Conservation (phyloP, 2,888 invertebrate genomes). For the Nomada ruficornis region DNA sequence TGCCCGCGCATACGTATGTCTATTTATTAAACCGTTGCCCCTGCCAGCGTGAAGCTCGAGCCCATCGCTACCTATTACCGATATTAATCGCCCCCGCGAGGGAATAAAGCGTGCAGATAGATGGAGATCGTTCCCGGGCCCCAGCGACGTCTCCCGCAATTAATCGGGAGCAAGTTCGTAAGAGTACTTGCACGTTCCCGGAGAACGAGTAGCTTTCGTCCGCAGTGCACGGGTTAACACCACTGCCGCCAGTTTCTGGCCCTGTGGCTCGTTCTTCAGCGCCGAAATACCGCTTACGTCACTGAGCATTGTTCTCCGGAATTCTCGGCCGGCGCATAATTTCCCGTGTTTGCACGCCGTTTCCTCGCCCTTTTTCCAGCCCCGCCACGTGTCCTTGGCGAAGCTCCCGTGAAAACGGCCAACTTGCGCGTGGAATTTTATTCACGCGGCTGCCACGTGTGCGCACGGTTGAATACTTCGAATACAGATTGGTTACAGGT, state of each 20-base stretch:
- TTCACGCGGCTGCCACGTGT: neutral
- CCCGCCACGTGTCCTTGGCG: neutral
- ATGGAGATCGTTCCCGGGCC: conserved; percentile 10
- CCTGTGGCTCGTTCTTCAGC: conserved; percentile 63
- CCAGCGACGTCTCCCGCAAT: conserved; percentile 23
- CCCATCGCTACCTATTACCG: conserved; percentile 20
- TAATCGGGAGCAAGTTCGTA: conserved; percentile 45
- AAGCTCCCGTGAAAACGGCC: neutral
- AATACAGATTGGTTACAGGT: too few relatives aligned
- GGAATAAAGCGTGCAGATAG: conserved; percentile 16
- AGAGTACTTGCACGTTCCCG: conserved; percentile 43
- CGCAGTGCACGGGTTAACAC: conserved; percentile 33
- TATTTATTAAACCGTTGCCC: too few relatives aligned
- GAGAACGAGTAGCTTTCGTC: conserved; percentile 35
- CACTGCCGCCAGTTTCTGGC: conserved; percentile 43
- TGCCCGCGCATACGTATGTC: too few relatives aligned
- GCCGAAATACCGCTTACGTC: conserved; percentile 69
- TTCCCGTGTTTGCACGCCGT: conserved; percentile 61
- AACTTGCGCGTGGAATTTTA: conserved; percentile 1
- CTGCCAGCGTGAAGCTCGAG: neutral
- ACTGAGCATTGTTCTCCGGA: conserved; percentile 64
- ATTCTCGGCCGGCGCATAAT: conserved; percentile 66
- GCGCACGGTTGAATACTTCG: too few relatives aligned
- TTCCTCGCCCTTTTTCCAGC: conserved; percentile 20
- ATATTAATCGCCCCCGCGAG: conserved; percentile 17